phyloP scores from a whole-genome alignment of 2,888 invertebrate species.

The Andricus quercusramuli region DNA sequence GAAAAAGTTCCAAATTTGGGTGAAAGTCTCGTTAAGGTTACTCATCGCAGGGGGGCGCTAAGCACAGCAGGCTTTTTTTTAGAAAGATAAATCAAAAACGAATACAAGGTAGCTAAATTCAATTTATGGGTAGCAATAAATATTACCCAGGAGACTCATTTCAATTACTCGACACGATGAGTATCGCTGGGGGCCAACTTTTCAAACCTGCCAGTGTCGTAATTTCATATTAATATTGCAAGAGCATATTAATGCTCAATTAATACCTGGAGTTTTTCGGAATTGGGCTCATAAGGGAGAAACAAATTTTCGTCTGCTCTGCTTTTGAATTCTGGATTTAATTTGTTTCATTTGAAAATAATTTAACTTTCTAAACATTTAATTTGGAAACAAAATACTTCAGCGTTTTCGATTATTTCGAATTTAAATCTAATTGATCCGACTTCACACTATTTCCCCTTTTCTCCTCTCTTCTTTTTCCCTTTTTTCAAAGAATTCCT shows the following conservation, averaged over 20 bases:
- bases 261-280: neutral
- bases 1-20: neutral
- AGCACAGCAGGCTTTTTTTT: conserved; percentile 56
- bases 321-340: neutral
- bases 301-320: neutral
- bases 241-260: conserved; percentile 12
- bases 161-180: conserved; percentile 65
- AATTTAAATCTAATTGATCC: no score
- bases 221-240: conserved; percentile 29
- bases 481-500: no score
- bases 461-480: no score
- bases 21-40: neutral
- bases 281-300: neutral
- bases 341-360: neutral
- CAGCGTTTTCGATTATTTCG: no score
- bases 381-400: no score
- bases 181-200: conserved; percentile 56
- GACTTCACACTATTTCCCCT: no score
- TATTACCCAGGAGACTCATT: conserved; percentile 65
- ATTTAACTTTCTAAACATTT: no score
- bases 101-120: conserved; percentile 66
- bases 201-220: conserved; percentile 26
- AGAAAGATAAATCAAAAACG: conserved; percentile 62
- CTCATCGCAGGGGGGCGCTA: conserved; percentile 38
- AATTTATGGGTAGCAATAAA: conserved; percentile 66